Evolutionary conservation across 2,888 invertebrate species (phyloP), one percentile per base, ranked within the genome.

Genomic region (Sarcophaga carnaria): DNA sequence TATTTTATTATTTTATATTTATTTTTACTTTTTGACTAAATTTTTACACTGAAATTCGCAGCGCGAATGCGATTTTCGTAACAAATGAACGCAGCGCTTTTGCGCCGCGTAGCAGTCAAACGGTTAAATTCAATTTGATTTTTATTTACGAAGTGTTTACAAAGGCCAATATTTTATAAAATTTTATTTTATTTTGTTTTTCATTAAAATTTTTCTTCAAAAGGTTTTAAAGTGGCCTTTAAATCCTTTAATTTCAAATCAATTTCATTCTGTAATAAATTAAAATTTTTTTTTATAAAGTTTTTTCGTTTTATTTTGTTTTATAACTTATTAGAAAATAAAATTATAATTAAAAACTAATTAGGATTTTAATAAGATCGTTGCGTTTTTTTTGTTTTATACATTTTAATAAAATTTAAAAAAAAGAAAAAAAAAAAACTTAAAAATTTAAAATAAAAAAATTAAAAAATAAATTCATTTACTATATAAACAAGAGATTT

Each of bases 401-500:
- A 14, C 27, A 37, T 37, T 37, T 10, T 17, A 67, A 17, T 0
- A 66, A 66, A 27, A 12, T 27, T 62, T 20, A 8, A 22, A 66
- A 67, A 67, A 22, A 45, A 11, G 20, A 45, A 27, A 27, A 14
- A 67, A 27, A 45, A 45, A 11, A 11, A 67, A 67, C 4, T 64
- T 11, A 67, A n/a, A n/a, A 62, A 17, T 62, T 22, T 47, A 45
- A 6, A 47, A 37, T 37, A 67, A 83, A 49, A 8, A 25, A 14
- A 54, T 37, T 62, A 64, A 1, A 47, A 70, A 27, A 74, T 47
- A 37, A 67, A 37, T 37, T 37, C 8, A 37, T 47, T 20, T 4
- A 67, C 20, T 83, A n/a, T 75, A 63, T 45, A 37, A 66, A 66
- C 17, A 27, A 67, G 72, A 60, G 62, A 25, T 71, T 47, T 6